Evolutionary conservation across 2,113 vertebrate genomes (phyloP), one percentile per base, ranked within the genome.

Genomic region (Tringa solitaria): DNA sequence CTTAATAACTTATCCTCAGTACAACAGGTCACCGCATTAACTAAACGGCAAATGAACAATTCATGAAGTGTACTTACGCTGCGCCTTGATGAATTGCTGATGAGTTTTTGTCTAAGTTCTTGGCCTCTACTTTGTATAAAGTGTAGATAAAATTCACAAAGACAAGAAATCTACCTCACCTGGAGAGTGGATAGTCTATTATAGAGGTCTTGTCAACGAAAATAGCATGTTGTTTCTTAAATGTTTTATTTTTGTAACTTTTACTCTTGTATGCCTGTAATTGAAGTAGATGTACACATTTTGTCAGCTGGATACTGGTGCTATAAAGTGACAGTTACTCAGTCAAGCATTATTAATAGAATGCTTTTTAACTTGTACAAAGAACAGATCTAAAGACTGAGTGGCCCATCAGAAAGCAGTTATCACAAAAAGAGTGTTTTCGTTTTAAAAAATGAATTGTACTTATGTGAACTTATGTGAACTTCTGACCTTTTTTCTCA

Each of bases 1-100:
- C 87, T 96, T 93, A 87, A 94, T 92, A 89, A 96, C 48, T 93
- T 94, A 89, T 84, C 89, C 76, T 95, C 57, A 68, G 53, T 68
- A 84, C 80, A 95, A 61, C 69, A 97, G 94, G 89, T 93, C 94
- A 91, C 43, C 2, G 6, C 87, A 79, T 95, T 89, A 89, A 82
- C 84, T 87, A 75, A 94, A 57, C 1, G 4, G 4, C 53, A 84
- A 64, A 95, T 64, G 87, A 82, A 72, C 73, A 78, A 79, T 89
- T 95, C 41, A 77, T 84, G 56, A 48, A 64, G 48, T 87, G 33
- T 59, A 74, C 19, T 95, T 78, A 10, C 0, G 17, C 39, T 61
- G 22, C 50, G 65, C 43, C 57, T 89, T 81, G 84, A 73, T 84
- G 60, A 82, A 72, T 48, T 51, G 39, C 43, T 84, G 81, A 87